Base-by-base conservation (phyloP, 1,140 invertebrate species). In the Pseudomyrmex dendroicus region DNA sequence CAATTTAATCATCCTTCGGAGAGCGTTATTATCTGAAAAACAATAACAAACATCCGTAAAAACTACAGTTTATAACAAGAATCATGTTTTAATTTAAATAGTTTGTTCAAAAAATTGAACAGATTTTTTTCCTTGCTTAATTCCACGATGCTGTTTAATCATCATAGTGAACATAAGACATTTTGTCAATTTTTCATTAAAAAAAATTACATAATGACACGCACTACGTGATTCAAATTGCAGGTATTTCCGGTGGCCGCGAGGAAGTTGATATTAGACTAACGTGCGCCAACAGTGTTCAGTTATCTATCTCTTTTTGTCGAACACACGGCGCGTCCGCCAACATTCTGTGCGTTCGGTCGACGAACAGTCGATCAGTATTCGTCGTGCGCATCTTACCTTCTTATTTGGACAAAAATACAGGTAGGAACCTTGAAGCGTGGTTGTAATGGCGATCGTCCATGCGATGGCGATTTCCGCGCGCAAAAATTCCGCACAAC, bases 1-100 rank as follows among this genome's bases (percentile, higher is more conserved):
- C 89, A 96, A 90, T 88, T 70, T 76, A 10, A 68, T 25, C 87
- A 88, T 88, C 10, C 15, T 67, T 46, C 4, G 5, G 13, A 2
- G 22, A 3, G 0, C 22, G 20, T 35, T 35, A 35, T 13, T 63
- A 50, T 9, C 59, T 73, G 20, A 20, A 9, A 73, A 72, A 15
- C n/a, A 22, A 48, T 61, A 22, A 4, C n/a, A 20, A 17, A 15
- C 13, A 50, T 1, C 22, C 20, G 0, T 46, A 20, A 46, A 22
- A 5, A 7, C 1, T 17, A 35, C 7, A 35, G 9, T 7, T 12
- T 44, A 17, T 2, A 5, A 35, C 35, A 61, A 44, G n/a, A 73
- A 54, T 35, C 12, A 52, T 52, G 3, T 52, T 52, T 52, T 52
- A 52, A 52, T 2, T 52, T 13, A 13, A 52, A 52, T 7, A 35